phyloP scores from a whole-genome alignment of 2,113 vertebrate genomes.

The Alethe diademata region DNA sequence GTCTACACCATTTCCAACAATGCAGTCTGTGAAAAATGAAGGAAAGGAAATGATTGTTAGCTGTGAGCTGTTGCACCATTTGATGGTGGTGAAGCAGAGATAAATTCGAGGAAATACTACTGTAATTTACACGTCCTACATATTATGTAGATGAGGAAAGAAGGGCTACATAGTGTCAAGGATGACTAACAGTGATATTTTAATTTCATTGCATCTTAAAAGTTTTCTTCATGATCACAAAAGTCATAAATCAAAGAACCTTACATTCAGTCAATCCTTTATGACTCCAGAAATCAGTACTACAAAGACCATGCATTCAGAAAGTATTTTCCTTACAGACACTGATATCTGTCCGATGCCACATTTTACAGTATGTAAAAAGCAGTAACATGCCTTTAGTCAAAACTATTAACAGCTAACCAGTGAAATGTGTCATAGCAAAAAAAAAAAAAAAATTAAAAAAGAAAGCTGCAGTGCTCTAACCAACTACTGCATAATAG shows the following conservation, averaged over 20 bases:
- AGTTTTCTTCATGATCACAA: background rate
- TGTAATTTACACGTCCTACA: fast-evolving
- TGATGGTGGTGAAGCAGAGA: background rate
- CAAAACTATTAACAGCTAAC: background rate
- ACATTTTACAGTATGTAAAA: background rate
- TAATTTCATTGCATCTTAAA: background rate
- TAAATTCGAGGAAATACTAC: background rate
- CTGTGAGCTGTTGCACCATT: background rate
- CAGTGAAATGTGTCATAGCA: background rate
- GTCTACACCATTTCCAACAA: conserved; percentile 70
- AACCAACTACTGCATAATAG: background rate
- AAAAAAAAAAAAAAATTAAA: background rate
- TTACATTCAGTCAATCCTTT: background rate
- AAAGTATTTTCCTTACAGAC: background rate
- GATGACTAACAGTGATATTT: background rate
- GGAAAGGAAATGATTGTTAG: background rate
- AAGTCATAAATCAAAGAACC: background rate
- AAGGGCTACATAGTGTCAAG: background rate
- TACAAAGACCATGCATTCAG: background rate
- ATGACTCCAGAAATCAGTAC: background rate
- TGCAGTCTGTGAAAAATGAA: conserved; percentile 79
- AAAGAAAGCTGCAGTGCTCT: background rate
- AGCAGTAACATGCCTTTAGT: background rate
- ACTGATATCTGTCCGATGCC: background rate
- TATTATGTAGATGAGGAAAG: background rate